Evolutionary conservation across 2,888 invertebrate species (phyloP), one percentile per base, ranked within the genome.

Genomic region (Coremacera marginata): DNA sequence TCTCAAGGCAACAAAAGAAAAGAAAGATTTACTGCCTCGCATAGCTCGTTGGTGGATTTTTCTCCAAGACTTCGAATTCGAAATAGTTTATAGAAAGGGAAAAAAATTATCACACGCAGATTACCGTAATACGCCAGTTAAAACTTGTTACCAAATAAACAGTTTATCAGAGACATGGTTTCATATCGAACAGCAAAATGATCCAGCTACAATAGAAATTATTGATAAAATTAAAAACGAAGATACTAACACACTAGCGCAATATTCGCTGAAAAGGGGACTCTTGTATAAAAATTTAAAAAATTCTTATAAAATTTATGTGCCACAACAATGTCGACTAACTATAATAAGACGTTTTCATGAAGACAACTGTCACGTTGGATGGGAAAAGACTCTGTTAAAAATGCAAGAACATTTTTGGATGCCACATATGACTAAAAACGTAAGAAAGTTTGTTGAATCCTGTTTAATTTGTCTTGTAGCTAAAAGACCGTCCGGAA

Each of bases 61-160:
- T 60, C 31, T 78, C 14, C 78, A 78, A 51, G 27, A 76, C 5
- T 80, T 80, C 34, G 78, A 80, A 1, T 81, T 80, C 65, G 75
- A 70, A n/a, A 51, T 80, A 22, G 55, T 62, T 52, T 75, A 79
- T 16, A 68, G 75, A 60, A 71, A 77, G 52, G 81, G 77, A 44
- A 74, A 78, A 2, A 19, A 60, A 3, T 77, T 78, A 75, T 27
- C 22, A 19, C 79, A 80, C 78, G 80, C 63, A 22, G 77, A 25
- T 74, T 37, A 37, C 37, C 55, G 5, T 75, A 72, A 25, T 22
- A 34, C 25, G 22, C 76, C 22, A 68, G 65, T 52, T 62, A 76
- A n/a, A 57, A 37, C 37, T 37, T 37, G 37, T 34, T 78, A 31
- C 51, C 72, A 73, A 34, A 63, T 72, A 7, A 78, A 78, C 44